Conservation (phyloP, 2,888 invertebrate genomes). For the Bimastos eiseni region DNA sequence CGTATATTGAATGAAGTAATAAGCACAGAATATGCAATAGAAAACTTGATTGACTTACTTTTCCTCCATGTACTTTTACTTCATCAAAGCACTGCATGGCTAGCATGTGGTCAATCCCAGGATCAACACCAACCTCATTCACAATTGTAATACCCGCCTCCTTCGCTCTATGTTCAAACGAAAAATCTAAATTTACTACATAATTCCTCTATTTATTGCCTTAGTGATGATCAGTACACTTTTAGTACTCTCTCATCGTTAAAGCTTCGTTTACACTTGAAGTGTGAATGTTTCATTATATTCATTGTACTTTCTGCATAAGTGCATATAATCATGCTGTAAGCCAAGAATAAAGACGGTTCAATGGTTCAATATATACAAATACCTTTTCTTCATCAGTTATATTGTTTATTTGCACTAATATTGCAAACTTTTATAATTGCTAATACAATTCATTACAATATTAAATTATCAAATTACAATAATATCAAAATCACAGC, state of each 20-base stretch:
- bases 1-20: too few species aligned
- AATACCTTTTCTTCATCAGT: neutral
- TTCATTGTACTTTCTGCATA: too few species aligned
- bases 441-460: neutral
- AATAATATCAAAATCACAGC: neutral
- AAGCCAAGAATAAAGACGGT: too few species aligned
- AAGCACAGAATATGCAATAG: neutral
- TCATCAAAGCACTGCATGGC: conserved; percentile 96
- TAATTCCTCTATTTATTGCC: neutral
- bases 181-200: conserved; percentile 13
- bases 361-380: too few species aligned
- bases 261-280: too few species aligned
- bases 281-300: too few species aligned
- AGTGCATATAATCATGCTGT: too few species aligned
- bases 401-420: neutral
- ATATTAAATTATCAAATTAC: neutral
- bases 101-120: conserved; percentile 95
- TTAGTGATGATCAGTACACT: too few species aligned
- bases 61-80: conserved; percentile 79
- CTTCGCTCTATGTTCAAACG: conserved; percentile 70
- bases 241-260: too few species aligned
- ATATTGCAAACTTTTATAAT: neutral
- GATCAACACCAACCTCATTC: conserved; percentile 96
- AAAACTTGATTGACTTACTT: conserved; percentile 60
- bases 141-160: conserved; percentile 88